Conservation (phyloP, 2,797 vertebrate species). For the Sebastes iracundus region DNA sequence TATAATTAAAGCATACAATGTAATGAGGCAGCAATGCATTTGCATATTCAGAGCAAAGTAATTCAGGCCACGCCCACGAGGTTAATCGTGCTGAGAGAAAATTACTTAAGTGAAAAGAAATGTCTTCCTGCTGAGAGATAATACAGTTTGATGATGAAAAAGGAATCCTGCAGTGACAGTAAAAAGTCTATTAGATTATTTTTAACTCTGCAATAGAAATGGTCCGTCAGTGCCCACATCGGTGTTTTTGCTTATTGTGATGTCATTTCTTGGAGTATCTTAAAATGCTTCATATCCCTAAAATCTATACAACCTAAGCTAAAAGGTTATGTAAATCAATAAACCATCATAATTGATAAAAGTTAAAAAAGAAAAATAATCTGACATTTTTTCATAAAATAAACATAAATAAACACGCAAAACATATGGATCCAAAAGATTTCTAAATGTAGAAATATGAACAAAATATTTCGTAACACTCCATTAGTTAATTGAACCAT, state of each 20-base stretch:
- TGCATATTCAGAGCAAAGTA: slow-evolving; percentile 6
- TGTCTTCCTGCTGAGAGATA: background rate
- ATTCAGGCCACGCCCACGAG: slow-evolving; percentile 3
- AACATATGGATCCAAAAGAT: no score
- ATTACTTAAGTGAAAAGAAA: background rate
- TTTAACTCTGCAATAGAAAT: background rate
- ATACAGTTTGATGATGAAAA: background rate
- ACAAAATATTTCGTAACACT: no score
- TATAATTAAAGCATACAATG: background rate
- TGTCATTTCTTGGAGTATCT: no score
- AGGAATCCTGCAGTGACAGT: background rate
- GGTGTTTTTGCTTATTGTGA: no score
- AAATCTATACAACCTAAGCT: background rate
- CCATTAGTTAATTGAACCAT: no score
- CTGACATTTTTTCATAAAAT: no score
- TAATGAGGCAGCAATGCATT: background rate
- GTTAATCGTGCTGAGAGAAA: slow-evolving; percentile 22
- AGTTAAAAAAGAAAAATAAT: background rate
- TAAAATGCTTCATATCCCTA: no score
- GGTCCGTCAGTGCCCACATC: no score
- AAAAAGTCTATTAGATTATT: background rate
- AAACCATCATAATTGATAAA: background rate
- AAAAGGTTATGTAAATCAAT: background rate
- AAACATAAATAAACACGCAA: no score
- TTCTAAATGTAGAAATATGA: no score